A percentile compares a stretch with the other conserved stretches of the same genome.
These are phyloP conservation scores for Hucho hucho DNA, from an alignment of 2,113 vertebrate species.

Conservation along the genomic window DNA sequence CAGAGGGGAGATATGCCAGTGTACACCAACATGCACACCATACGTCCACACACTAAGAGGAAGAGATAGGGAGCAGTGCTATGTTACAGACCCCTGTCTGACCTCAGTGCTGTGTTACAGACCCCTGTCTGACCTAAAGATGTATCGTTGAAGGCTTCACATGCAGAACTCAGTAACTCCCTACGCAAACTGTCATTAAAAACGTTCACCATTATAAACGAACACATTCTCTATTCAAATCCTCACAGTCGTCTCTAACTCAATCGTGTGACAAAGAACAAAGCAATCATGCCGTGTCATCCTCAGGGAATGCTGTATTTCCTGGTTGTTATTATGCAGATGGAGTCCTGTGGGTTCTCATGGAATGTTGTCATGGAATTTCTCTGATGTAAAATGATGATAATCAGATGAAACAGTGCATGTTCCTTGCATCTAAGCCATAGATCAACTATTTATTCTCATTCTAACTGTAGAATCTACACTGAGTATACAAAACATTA, in stretches of 20 bases:
- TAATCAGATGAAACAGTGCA: neutral
- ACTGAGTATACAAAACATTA: too few species aligned
- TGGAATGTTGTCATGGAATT: neutral
- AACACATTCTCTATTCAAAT: too few species aligned
- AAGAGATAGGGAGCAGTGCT: constrained; percentile 1
- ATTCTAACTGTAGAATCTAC: constrained; percentile 11
- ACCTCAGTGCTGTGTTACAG: neutral
- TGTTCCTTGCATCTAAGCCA: neutral
- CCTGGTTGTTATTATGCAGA: constrained; percentile 27
- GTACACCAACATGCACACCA: constrained; percentile 65
- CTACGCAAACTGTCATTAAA: too few species aligned
- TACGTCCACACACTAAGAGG: constrained; percentile 29
- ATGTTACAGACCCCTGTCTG: too few species aligned
- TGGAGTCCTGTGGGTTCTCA: neutral
- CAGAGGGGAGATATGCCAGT: constrained; percentile 49
- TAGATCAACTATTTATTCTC: neutral
- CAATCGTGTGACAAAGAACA: too few species aligned
- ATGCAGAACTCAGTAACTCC: too few species aligned
- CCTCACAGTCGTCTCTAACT: too few species aligned
- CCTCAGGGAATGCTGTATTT: constrained; percentile 40
- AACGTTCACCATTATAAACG: too few species aligned
- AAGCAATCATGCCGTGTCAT: constrained; percentile 46
- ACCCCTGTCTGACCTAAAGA: neutral
- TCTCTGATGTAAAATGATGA: neutral
- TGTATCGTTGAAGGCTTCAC: too few species aligned